Conservation (phyloP, 2,113 vertebrate genomes). For the Bolborhynchus lineola region DNA sequence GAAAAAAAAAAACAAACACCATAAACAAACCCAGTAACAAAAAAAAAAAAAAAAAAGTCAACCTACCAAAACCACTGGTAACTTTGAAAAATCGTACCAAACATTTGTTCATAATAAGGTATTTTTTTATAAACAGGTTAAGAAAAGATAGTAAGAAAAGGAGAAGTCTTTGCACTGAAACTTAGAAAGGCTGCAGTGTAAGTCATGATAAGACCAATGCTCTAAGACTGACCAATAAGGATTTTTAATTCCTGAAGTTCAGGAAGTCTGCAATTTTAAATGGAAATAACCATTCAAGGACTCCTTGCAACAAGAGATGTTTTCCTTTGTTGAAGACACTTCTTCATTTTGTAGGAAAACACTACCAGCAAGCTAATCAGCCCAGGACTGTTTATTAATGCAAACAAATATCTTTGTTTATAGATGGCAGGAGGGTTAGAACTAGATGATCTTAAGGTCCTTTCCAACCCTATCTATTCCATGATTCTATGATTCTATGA, state of each 20-base stretch:
- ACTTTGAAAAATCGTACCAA: background rate
- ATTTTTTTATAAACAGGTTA: background rate
- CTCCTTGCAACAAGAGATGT: background rate
- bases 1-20: background rate
- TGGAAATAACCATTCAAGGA: background rate
- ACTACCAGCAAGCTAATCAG: background rate
- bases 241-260: background rate
- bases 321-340: background rate
- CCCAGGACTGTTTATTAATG: background rate
- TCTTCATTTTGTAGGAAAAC: background rate
- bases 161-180: background rate
- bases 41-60: background rate
- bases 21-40: background rate
- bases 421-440: background rate
- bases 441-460: no score
- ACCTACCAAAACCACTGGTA: accelerated
- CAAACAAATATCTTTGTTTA: background rate
- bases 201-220: background rate
- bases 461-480: no score
- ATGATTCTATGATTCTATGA: no score
- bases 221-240: background rate
- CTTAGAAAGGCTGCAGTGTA: background rate
- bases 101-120: background rate
- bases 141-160: background rate
- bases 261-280: background rate